These are phyloP conservation scores for Catamblyrhynchus diadema DNA, from an alignment of 2,797 vertebrate species.

Conservation along the genomic window DNA sequence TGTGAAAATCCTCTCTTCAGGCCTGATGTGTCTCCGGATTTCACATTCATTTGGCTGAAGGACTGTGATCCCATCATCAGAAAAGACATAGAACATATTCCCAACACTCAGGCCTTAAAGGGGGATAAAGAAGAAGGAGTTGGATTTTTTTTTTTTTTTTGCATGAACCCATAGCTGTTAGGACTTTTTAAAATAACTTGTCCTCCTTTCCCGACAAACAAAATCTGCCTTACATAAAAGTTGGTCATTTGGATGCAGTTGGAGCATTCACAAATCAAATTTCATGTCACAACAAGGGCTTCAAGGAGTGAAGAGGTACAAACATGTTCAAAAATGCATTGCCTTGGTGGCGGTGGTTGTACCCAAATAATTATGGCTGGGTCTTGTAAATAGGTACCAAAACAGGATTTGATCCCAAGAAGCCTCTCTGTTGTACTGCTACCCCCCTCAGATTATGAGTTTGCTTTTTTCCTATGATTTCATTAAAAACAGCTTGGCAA, in stretches of 20 bases:
- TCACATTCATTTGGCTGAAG: slow-evolving; percentile 92
- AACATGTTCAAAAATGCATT: slow-evolving; percentile 54
- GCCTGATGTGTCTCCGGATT: slow-evolving; percentile 87
- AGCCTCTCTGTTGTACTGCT: not conserved
- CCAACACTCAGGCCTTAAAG: slow-evolving; percentile 90
- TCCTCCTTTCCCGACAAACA: not conserved
- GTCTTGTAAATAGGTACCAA: fast-evolving
- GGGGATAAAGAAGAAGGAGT: slow-evolving; percentile 34
- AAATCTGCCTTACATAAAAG: not conserved
- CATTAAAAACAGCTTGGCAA: not conserved
- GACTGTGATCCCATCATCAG: slow-evolving; percentile 87
- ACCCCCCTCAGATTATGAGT: not conserved
- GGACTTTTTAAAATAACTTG: not conserved
- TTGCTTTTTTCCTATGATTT: not conserved
- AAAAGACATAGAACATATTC: slow-evolving; percentile 97
- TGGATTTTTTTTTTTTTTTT: not conserved
- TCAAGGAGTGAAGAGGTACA: slow-evolving; percentile 43
- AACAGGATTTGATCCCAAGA: not conserved
- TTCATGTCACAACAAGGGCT: slow-evolving; percentile 32
- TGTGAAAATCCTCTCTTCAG: slow-evolving; percentile 86
- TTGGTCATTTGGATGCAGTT: not conserved
- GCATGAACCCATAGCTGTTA: not conserved
- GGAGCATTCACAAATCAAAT: slow-evolving; percentile 5
- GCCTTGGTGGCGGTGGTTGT: not conserved
- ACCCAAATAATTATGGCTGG: not conserved